Conservation (phyloP, 2,797 vertebrate genomes). For the Gobionotothen gibberifrons region DNA sequence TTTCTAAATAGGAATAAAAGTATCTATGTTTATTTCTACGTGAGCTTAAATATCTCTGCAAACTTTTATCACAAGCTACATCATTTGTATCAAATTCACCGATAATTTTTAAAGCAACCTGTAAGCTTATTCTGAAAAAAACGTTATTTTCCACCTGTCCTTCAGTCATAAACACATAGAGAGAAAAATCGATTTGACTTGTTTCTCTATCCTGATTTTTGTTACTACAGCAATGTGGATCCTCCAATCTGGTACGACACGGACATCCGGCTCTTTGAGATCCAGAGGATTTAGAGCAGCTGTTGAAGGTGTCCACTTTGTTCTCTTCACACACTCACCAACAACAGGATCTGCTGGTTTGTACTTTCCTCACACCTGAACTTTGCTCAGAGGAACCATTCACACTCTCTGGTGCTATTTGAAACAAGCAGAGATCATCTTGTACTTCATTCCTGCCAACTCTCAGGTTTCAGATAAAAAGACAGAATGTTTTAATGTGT, state of each 20-base stretch:
- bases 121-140: too few species aligned
- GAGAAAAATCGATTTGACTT: neutral
- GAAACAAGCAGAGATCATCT: neutral
- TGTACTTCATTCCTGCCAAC: neutral
- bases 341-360: neutral
- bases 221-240: conserved; percentile 90
- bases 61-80: too few species aligned
- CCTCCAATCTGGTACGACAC: conserved; percentile 98
- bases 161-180: too few species aligned
- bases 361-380: neutral
- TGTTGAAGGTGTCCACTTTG: neutral
- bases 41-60: too few species aligned
- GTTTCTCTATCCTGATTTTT: conserved; percentile 2
- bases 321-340: neutral
- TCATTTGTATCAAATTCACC: too few species aligned
- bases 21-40: too few species aligned
- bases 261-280: conserved; percentile 96
- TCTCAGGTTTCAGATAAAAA: neutral
- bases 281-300: conserved; percentile 90
- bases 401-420: neutral
- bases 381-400: conserved; percentile 9
- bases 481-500: conserved; percentile 5
- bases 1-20: too few species aligned
- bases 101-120: too few species aligned
- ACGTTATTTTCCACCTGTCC: too few species aligned